Evolutionary conservation across 1,140 invertebrate genomes (phyloP), one percentile per base, ranked within the genome.

Genomic region (Drosophila pachea): DNA sequence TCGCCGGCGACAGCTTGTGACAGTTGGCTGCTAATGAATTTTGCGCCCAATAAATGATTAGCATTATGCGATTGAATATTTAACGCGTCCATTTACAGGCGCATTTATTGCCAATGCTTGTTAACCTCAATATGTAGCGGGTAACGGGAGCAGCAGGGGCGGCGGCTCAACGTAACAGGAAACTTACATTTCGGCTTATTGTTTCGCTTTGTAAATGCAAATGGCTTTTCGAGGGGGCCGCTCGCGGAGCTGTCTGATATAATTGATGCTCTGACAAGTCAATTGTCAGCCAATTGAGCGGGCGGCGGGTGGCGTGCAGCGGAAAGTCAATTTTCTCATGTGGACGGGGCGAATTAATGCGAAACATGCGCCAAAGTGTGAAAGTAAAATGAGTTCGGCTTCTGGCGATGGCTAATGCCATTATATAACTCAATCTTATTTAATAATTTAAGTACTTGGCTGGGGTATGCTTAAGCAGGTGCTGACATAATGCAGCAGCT

Each of bases 191-290:
- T 71, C 42, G 58, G 68, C 69, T 76, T 76, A 68, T 72, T 72
- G 68, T 33, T 53, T 12, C 16, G 42, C 56, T 76, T 33, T 77
- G 74, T 77, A 73, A 67, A 77, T 67, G 60, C 71, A 82, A 81
- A 81, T 82, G 78, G 66, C 56, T 55, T 76, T 73, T 61, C 11
- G 22, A 12, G 22, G 43, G 35, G 36, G 56, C 40, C 47, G 56
- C 35, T 48, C 12, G 48, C 5, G 47, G 7, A 7, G n/a, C 49
- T 70, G 79, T 84, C 79, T 73, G 42, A 56, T 73, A 76, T 84
- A 84, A 84, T 79, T 84, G 79, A 84, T 79, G 67, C 53, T 67
- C 70, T 76, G 81, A 84, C 79, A 84, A 79, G 76, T 79, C 76
- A 79, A 84, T 84, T 79, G 79, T 86, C 79, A 86, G 76, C 52